Conservation (phyloP, 2,888 invertebrate species). For the Drosophila barbarae region DNA sequence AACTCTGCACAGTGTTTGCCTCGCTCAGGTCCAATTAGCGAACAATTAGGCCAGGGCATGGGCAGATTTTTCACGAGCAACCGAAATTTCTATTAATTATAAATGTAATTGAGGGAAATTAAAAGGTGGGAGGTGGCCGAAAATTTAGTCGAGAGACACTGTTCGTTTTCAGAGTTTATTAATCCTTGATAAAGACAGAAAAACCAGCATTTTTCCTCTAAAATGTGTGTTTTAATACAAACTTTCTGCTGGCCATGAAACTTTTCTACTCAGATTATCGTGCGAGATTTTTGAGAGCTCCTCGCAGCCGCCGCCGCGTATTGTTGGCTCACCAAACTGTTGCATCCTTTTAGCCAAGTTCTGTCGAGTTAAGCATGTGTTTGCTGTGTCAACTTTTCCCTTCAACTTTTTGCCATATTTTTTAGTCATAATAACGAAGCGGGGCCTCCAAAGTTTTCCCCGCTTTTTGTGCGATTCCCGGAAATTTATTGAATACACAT, state of each 20-base stretch:
- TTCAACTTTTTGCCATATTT: constrained; percentile 29
- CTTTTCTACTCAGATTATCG: constrained; percentile 28
- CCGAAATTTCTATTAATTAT: constrained; percentile 39
- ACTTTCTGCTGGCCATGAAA: constrained; percentile 27
- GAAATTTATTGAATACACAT: constrained; percentile 20
- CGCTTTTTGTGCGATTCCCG: background rate
- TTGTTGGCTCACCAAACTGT: constrained; percentile 34
- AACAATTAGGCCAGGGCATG: constrained; percentile 33
- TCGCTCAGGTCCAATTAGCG: constrained; percentile 34
- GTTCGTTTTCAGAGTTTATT: background rate
- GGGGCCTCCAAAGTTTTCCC: constrained; percentile 3
- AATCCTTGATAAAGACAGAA: background rate
- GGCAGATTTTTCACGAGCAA: constrained; percentile 25
- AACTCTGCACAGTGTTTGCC: constrained; percentile 12
- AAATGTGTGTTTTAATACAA: constrained; percentile 30
- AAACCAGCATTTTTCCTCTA: background rate
- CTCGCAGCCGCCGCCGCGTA: constrained; percentile 4
- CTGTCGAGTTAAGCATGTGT: constrained; percentile 20
- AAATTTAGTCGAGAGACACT: background rate
- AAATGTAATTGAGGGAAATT: constrained; percentile 17
- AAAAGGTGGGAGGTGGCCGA: background rate
- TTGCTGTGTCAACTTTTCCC: constrained; percentile 39
- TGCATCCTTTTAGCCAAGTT: constrained; percentile 25
- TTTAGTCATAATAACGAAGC: background rate
- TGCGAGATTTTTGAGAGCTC: constrained; percentile 20